phyloP scores from a whole-genome alignment of 2,888 invertebrate species.

The Plebejus argus region DNA sequence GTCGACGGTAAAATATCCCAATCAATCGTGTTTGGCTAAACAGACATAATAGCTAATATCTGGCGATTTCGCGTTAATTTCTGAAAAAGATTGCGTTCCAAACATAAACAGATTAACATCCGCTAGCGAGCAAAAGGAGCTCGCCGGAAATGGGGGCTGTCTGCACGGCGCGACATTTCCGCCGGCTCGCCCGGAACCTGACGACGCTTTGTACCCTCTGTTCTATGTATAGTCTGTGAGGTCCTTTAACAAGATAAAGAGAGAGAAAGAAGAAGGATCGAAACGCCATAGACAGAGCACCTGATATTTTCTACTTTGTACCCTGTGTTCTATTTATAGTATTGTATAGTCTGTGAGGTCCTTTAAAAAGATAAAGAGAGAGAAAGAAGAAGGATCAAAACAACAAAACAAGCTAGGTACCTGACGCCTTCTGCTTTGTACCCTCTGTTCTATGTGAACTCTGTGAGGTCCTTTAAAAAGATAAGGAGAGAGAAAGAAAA shows the following conservation, averaged over 20 bases:
- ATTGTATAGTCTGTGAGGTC: not conserved
- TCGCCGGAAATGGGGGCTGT: constrained; percentile 73
- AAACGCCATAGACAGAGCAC: too few species aligned
- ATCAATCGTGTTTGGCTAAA: not conserved
- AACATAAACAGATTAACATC: constrained; percentile 45
- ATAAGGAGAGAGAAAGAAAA: too few species aligned
- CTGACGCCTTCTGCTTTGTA: too few species aligned
- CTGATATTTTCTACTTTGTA: too few species aligned
- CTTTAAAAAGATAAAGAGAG: not conserved
- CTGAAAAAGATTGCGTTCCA: constrained; percentile 33
- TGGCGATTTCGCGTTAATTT: constrained; percentile 2
- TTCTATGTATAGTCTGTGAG: not conserved
- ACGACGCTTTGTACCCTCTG: constrained; percentile 48
- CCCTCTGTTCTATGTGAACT: too few species aligned
- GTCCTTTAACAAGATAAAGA: not conserved
- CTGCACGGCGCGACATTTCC: constrained; percentile 70
- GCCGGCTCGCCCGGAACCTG: constrained; percentile 58
- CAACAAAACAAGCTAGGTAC: too few species aligned
- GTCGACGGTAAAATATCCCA: too few species aligned
- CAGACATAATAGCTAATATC: not conserved
- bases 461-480: too few species aligned
- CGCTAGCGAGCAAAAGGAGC: constrained; percentile 55
- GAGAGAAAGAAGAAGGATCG: too few species aligned
- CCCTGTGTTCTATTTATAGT: constrained; percentile 33
- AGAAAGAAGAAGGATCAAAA: too few species aligned